These are phyloP conservation scores for Megaceryle maxima DNA, from an alignment of 2,113 vertebrate species.

Conservation along the genomic window DNA sequence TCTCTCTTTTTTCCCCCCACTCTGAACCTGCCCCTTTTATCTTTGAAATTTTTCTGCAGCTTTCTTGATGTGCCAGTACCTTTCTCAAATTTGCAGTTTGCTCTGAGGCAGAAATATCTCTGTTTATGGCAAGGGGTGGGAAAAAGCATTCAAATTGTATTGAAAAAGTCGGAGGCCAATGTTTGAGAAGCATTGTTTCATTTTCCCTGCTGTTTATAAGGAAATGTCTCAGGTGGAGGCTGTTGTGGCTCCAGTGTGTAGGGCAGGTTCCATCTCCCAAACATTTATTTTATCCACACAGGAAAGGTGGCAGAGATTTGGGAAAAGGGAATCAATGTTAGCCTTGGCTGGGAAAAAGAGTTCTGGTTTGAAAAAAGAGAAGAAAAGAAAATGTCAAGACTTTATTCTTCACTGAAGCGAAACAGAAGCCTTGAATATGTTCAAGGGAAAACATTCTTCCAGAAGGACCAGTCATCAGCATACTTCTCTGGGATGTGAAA, in stretches of 20 bases:
- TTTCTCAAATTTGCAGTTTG: background rate
- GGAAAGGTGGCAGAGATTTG: background rate
- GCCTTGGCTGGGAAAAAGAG: background rate
- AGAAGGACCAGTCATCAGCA: background rate
- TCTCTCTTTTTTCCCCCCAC: background rate
- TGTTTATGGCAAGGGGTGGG: background rate
- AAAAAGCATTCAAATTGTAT: background rate
- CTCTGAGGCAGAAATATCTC: background rate
- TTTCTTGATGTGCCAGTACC: background rate
- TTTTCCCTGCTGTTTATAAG: background rate
- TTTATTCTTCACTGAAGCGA: background rate
- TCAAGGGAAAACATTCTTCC: background rate
- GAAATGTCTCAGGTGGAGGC: background rate
- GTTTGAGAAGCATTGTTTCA: background rate
- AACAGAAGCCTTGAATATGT: background rate
- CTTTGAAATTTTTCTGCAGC: background rate
- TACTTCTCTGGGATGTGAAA: background rate
- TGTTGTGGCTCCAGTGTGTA: background rate
- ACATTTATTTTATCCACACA: background rate
- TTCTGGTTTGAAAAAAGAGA: background rate
- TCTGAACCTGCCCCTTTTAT: background rate
- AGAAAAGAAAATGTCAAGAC: background rate
- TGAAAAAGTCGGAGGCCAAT: background rate
- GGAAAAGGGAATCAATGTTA: background rate
- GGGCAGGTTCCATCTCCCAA: background rate